Percentiles rank a stretch among this genome's conserved stretches.
phyloP scores from a whole-genome alignment of 2,797 vertebrate genomes.

The Xenops minutus region DNA sequence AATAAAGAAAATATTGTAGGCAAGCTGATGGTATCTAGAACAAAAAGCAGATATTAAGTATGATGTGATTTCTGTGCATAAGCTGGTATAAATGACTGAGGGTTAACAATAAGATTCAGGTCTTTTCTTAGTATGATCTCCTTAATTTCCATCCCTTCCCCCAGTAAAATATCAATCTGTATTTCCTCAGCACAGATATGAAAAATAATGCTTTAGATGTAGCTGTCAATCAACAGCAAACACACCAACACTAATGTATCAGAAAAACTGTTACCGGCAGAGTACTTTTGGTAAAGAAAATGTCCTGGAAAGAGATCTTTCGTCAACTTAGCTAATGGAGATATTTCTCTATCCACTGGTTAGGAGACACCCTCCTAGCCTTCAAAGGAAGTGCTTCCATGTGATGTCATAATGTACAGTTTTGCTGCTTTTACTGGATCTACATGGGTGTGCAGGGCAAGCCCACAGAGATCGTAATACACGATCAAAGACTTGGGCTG shows the following conservation, averaged over 20 bases:
- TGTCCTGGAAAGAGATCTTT: neutral
- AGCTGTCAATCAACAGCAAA: neutral
- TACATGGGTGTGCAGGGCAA: slow-evolving; percentile 14
- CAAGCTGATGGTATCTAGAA: neutral
- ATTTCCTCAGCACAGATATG: neutral
- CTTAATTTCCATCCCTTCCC: neutral
- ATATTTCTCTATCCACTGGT: neutral
- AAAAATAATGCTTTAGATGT: neutral
- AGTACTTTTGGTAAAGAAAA: neutral
- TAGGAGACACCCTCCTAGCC: neutral
- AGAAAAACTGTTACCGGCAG: neutral
- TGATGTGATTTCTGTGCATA: neutral
- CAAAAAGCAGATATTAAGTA: neutral
- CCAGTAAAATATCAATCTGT: neutral
- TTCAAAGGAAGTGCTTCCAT: neutral
- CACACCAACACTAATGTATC: neutral
- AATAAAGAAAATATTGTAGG: neutral
- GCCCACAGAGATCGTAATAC: neutral
- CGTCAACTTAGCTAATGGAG: neutral
- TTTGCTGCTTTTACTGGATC: neutral
- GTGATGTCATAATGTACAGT: neutral
- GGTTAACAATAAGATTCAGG: neutral
- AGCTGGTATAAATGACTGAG: neutral
- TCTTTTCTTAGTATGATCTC: neutral
- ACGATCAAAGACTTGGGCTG: slow-evolving; percentile 47